Base-by-base conservation (phyloP, 2,113 vertebrate genomes). In the Eolophus roseicapilla region DNA sequence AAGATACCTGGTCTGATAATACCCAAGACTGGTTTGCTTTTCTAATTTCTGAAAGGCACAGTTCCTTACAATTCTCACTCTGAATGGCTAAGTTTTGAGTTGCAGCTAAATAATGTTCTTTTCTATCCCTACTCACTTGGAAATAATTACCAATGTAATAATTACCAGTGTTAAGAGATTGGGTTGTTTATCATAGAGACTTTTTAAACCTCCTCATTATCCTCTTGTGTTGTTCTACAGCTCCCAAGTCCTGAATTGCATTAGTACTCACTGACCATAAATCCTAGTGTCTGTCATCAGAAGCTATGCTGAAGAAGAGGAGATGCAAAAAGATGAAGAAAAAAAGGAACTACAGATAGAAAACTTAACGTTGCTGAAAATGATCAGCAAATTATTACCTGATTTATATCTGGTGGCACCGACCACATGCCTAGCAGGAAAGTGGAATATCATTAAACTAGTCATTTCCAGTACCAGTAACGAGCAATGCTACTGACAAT, bases 141-240 rank as follows among this genome's bases (percentile, higher is more conserved):
- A 92, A 94, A 82, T 82, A 92, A 92, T 88, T 86, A 86, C 47
- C 44, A 74, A 27, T 39, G 20, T 47, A 74, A 84, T 81, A 84
- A 92, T 90, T 89, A 78, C 24, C 17, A 31, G 8, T 67, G 59
- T 63, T 74, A 73, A 81, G 64, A 81, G 41, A 92, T 17, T 57
- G 55, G 63, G 41, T 77, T 86, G 39, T 86, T 92, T 91, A 86
- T 92, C 89, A 88, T 14, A 65, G 18, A 74, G 53, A 52, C 76
- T 86, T 83, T 83, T 80, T 59, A 95, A 90, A 80, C 25, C 20
- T 16, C 73, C 41, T 86, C 57, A 76, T 90, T 80, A 88, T 73
- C 71, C 41, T 83, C 47, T 64, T 2, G 0, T 39, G 27, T 59
- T 87, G 43, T 65, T 93, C 71, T 83, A 77, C 44, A 83, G 0